Evolutionary conservation across 2,113 vertebrate genomes (phyloP).

Genomic region (Siniperca chuatsi): DNA sequence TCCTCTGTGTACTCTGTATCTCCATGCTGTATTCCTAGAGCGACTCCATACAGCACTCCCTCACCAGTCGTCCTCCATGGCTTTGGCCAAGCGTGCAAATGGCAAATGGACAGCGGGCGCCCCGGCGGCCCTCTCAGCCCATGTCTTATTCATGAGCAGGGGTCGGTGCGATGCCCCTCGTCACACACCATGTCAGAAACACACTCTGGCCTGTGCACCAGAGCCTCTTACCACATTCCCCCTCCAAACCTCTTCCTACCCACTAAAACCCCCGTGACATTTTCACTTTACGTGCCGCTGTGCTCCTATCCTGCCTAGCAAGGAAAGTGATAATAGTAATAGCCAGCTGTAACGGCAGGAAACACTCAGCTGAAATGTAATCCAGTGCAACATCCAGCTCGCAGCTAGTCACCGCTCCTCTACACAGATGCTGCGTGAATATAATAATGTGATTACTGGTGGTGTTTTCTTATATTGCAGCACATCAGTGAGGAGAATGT

Average conservation of each 20-base stretch:
- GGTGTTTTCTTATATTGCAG: conserved; percentile 52
- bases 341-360: conserved; percentile 51
- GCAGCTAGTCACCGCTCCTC: conserved; percentile 27
- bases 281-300: conserved; percentile 70
- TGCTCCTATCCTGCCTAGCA: conserved; percentile 52
- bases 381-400: conserved; percentile 53
- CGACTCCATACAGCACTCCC: conserved; percentile 58
- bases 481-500: conserved; percentile 49
- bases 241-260: conserved; percentile 47
- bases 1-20: conserved; percentile 60
- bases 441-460: conserved; percentile 70
- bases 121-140: conserved; percentile 61
- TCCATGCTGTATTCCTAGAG: conserved; percentile 54
- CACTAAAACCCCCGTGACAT: conserved; percentile 76
- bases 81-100: conserved; percentile 83
- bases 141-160: conserved; percentile 85
- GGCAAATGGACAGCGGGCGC: conserved; percentile 79
- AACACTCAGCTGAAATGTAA: conserved; percentile 71
- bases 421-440: conserved; percentile 51
- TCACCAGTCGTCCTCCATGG: conserved; percentile 70
- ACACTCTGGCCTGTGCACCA: conserved; percentile 62
- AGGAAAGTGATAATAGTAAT: conserved; percentile 72
- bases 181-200: conserved; percentile 77
- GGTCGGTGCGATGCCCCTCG: conserved; percentile 66
- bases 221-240: conserved; percentile 52